A percentile compares a stretch with the other conserved stretches of the same genome.
phyloP scores from a whole-genome alignment of 2,888 invertebrate species.

The Eupelmus urozonus region DNA sequence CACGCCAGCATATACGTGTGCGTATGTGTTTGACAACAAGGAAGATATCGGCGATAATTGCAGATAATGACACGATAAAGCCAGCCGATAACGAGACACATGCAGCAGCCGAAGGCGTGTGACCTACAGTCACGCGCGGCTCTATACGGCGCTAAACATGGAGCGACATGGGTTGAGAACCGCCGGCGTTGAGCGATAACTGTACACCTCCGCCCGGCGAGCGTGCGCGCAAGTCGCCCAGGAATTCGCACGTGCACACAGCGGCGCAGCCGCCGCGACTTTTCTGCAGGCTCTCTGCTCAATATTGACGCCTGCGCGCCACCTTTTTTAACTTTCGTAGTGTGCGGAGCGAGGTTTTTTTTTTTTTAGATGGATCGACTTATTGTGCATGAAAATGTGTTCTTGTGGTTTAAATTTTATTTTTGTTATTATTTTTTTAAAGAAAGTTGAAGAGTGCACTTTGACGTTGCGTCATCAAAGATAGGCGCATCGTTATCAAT shows the following conservation, averaged over 20 bases:
- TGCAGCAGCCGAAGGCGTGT: neutral
- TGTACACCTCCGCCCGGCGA: conserved; percentile 32
- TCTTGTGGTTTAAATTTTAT: too few species aligned
- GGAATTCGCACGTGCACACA: conserved; percentile 39
- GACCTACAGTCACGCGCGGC: neutral
- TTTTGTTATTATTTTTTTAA: too few species aligned
- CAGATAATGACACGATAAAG: neutral
- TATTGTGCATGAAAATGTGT: too few species aligned
- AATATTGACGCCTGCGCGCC: too few species aligned
- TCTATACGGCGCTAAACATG: neutral
- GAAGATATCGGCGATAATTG: conserved; percentile 9
- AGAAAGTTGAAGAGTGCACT: too few species aligned
- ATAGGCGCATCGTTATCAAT: too few species aligned
- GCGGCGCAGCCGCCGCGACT: neutral
- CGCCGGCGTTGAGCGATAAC: conserved; percentile 44
- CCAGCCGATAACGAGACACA: neutral
- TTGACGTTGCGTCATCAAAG: too few species aligned
- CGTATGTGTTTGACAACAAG: conserved; percentile 27
- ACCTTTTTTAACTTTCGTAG: too few species aligned
- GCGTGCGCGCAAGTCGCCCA: conserved; percentile 50
- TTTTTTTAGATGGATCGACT: too few species aligned
- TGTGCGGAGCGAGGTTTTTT: too few species aligned
- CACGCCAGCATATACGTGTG: neutral
- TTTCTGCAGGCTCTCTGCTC: conserved; percentile 4
- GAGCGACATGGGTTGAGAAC: conserved; percentile 46